Evolutionary conservation across 2,888 invertebrate genomes (phyloP).

Genomic region (Tenthredo amoena): DNA sequence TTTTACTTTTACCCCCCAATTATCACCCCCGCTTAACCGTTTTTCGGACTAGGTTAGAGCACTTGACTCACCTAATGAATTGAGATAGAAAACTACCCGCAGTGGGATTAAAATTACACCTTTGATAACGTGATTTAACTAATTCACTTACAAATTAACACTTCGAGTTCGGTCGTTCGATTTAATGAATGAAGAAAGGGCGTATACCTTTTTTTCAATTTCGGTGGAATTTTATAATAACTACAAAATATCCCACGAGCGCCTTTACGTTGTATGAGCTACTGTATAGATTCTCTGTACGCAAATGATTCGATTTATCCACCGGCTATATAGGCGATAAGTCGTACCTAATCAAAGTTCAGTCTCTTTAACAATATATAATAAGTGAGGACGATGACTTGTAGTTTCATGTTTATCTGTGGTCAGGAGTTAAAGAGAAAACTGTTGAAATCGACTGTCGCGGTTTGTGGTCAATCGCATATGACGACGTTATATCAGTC

Average conservation of each 20-base stretch:
- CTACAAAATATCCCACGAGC: not conserved
- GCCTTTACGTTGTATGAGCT: not conserved
- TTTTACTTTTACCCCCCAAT: conserved; percentile 2
- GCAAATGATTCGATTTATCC: not conserved
- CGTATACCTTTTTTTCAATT: not conserved
- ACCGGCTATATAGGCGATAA: not conserved
- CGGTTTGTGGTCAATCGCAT: not conserved
- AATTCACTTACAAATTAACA: not conserved
- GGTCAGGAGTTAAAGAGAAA: not conserved
- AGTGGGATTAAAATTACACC: conserved; percentile 4
- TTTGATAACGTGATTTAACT: not conserved
- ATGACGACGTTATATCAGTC: not conserved
- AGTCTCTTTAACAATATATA: not conserved
- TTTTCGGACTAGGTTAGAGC: not conserved
- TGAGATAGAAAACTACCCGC: not conserved
- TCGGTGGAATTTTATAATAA: not conserved
- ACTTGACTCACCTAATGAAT: conserved; percentile 15
- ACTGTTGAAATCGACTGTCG: conserved; percentile 9
- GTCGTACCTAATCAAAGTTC: not conserved
- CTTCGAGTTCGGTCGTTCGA: not conserved
- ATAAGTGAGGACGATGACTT: not conserved
- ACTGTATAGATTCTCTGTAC: too few relatives aligned
- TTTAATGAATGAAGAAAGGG: not conserved
- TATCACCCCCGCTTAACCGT: not conserved
- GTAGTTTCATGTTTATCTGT: not conserved